Evolutionary conservation across 2,113 vertebrate genomes (phyloP).

Genomic region (Beaufortia kweichowensis): DNA sequence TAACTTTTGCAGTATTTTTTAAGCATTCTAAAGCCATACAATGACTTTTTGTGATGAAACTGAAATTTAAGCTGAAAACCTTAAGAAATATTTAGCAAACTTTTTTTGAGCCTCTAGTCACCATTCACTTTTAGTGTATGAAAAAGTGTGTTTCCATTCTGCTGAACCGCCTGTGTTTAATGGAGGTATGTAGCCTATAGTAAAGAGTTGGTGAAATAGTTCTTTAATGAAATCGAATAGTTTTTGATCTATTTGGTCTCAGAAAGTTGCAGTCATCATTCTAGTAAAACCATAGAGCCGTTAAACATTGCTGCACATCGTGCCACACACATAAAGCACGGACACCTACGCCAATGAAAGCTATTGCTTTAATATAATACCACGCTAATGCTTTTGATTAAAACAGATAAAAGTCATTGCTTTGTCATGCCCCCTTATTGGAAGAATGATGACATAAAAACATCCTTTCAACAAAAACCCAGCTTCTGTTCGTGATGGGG

Average conservation of each 20-base stretch:
- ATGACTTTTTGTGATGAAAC: too few relatives aligned
- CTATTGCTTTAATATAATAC: slow-evolving; percentile 47
- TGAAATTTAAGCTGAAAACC: too few relatives aligned
- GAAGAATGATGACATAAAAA: slow-evolving; percentile 50
- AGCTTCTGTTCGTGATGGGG: slow-evolving; percentile 48
- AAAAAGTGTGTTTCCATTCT: not conserved
- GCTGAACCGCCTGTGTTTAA: not conserved
- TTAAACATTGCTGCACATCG: not conserved
- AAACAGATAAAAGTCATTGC: slow-evolving; percentile 47
- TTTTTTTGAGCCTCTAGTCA: too few relatives aligned
- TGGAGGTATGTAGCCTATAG: too few relatives aligned
- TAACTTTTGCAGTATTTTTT: too few relatives aligned
- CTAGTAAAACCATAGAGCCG: slow-evolving; percentile 19
- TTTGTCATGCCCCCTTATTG: slow-evolving; percentile 50
- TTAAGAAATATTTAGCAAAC: too few relatives aligned
- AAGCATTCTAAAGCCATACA: too few relatives aligned
- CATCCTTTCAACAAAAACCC: slow-evolving; percentile 54
- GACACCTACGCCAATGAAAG: slow-evolving; percentile 16
- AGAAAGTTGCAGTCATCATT: too few relatives aligned
- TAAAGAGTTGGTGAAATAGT: too few relatives aligned
- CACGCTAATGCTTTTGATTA: slow-evolving; percentile 48
- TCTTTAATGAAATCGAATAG: too few relatives aligned
- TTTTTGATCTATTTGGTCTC: too few relatives aligned
- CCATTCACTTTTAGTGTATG: not conserved
- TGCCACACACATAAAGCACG: not conserved